Conservation (phyloP, 2,888 invertebrate species). For the Pollenia labialis region DNA sequence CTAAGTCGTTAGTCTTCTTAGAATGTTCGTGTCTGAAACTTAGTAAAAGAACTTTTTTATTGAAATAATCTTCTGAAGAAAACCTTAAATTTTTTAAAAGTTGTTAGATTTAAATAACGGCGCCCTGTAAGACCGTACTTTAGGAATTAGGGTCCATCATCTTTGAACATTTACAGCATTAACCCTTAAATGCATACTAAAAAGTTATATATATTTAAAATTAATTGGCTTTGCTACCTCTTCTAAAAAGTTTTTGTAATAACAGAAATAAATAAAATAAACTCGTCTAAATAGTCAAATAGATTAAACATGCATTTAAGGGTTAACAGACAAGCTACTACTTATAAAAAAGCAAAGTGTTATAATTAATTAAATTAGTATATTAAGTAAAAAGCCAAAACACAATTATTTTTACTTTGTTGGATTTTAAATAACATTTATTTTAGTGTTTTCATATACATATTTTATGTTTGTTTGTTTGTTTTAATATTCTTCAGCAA, state of each 20-base stretch:
- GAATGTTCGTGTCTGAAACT: no score
- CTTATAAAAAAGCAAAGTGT: conserved; percentile 12
- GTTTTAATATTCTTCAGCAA: conserved; percentile 25
- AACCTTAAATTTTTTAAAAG: no score
- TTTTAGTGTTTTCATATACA: conserved; percentile 57
- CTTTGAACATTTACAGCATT: not conserved
- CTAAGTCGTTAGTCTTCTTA: no score
- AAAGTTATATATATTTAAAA: not conserved
- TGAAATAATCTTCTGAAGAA: no score
- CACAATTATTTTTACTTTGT: conserved; percentile 53
- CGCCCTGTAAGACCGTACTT: no score
- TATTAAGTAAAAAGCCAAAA: conserved; percentile 55
- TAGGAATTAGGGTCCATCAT: not conserved
- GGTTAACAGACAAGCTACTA: conserved; percentile 47
- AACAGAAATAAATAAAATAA: not conserved
- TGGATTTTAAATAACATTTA: conserved; percentile 69
- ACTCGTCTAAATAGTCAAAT: not conserved
- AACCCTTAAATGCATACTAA: conserved; percentile 36
- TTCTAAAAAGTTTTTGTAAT: not conserved
- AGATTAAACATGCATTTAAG: conserved; percentile 60
- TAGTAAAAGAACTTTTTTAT: no score
- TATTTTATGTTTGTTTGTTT: conserved; percentile 5
- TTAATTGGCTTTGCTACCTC: not conserved
- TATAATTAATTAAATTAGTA: not conserved
- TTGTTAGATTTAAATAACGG: no score